Base-by-base conservation (phyloP, 1,140 invertebrate species). In the Rhynchophorus ferrugineus region DNA sequence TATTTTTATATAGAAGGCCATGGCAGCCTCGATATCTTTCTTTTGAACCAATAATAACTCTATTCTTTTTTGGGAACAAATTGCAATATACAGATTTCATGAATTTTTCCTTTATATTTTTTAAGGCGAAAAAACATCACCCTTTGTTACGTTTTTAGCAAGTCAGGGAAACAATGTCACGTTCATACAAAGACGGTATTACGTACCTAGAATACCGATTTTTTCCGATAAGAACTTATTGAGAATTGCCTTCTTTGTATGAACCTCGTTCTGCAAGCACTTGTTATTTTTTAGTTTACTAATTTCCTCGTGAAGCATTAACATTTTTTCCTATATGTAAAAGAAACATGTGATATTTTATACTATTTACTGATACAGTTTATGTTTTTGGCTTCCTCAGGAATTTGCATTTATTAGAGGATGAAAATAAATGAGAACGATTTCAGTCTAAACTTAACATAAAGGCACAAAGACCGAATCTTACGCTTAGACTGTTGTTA, bases 331-430 rank as follows among this genome's bases (percentile, higher is more conserved):
- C 61, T 62, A 62, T 61, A 62, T 60, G 52, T 59, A 63, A 65
- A n/a, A 59, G 62, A 65, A 60, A 66, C 59, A 67, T 68, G 66
- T 69, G 66, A 68, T 69, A 69, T 67, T 69, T 69, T 69, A 68
- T 69, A 69, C 63, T 68, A 68, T 67, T 67, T 65, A 62, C 42
- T 52, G 44, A 52, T 50, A 63, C 57, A 58, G 58, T 60, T 62
- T 62, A 58, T 62, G 54, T 65, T n/a, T n/a, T 64, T 60, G 59
- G 58, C 58, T 58, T 63, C 65, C 64, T 66, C 62, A 66, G 64
- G 65, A 64, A 64, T 62, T 57, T 61, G 61, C 58, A 59, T 59
- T 59, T 59, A 59, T 39, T 49, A 33, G 37, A 49, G 48, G 48
- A 19, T 6, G 11, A 11, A 11, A 6, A 29, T 29, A 29, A n/a